Conservation (phyloP, 2,113 vertebrate genomes). For the Plecturocebus donacophilus region DNA sequence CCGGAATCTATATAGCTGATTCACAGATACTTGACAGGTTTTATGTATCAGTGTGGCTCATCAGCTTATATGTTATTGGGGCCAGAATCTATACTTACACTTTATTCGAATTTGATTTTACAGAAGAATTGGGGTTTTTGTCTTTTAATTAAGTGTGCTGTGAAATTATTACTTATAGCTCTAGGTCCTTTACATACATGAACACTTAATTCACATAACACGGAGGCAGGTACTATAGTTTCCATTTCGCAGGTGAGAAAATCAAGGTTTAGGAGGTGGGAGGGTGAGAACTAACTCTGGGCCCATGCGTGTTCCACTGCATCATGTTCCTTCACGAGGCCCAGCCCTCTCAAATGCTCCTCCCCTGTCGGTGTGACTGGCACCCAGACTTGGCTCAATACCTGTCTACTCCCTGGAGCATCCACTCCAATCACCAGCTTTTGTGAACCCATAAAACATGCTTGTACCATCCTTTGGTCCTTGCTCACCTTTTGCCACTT, state of each 20-base stretch:
- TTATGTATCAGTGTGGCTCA: background rate
- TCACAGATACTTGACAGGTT: background rate
- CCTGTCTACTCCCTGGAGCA: too few relatives aligned
- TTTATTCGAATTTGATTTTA: slow-evolving; percentile 28
- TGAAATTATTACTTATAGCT: too few relatives aligned
- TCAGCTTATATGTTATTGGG: background rate
- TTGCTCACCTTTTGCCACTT: background rate
- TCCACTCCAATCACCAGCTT: background rate
- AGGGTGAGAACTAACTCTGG: background rate
- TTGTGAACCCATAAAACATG: background rate
- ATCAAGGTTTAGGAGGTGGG: background rate
- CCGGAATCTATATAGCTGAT: background rate
- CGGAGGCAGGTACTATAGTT: too few relatives aligned
- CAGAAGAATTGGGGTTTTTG: background rate
- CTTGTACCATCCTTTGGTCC: background rate
- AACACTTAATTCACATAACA: background rate
- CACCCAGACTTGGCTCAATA: background rate
- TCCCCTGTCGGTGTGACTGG: background rate
- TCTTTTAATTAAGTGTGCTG: background rate
- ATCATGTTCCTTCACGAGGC: background rate
- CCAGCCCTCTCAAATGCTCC: background rate
- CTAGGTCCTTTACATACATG: background rate
- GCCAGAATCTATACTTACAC: background rate
- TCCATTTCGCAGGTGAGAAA: background rate
- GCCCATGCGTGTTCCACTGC: background rate